Evolutionary conservation across 2,888 invertebrate species (phyloP).

Genomic region (Hydrotaea cyrtoneurina): DNA sequence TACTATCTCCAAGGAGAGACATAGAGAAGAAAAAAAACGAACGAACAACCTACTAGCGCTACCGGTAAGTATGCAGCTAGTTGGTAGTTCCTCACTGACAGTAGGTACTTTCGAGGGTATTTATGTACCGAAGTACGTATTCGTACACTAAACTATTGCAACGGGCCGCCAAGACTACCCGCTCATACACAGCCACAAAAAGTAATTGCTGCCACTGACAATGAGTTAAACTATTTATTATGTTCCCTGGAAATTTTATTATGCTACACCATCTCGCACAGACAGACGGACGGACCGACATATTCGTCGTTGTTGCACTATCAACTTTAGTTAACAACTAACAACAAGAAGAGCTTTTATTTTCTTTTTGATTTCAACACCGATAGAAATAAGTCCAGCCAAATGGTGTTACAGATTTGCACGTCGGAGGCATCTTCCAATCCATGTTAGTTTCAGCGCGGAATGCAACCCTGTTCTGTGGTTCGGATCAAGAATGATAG

Average conservation of each 20-base stretch:
- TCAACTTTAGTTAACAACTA: conserved; percentile 43
- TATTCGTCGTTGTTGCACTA: conserved; percentile 49
- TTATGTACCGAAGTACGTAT: neutral
- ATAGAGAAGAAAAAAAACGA: neutral
- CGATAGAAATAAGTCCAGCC: neutral
- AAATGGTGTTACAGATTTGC: too few species aligned
- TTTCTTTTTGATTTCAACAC: conserved; percentile 14
- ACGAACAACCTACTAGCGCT: neutral
- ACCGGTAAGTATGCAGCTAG: neutral
- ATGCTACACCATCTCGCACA: conserved; percentile 14
- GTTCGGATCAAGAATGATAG: too few species aligned
- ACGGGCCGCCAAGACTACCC: too few species aligned
- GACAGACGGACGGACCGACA: neutral
- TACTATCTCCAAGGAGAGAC: neutral
- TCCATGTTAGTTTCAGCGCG: too few species aligned
- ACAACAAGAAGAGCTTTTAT: conserved; percentile 13
- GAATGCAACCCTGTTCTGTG: too few species aligned
- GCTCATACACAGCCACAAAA: conserved; percentile 13
- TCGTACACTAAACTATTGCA: neutral
- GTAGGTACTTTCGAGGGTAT: neutral
- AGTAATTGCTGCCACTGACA: conserved; percentile 63
- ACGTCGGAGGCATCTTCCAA: too few species aligned
- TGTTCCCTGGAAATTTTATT: conserved; percentile 58
- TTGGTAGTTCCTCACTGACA: neutral
- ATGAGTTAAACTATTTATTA: conserved; percentile 62